A percentile compares a stretch with the other conserved stretches of the same genome.
phyloP scores from a whole-genome alignment of 2,113 vertebrate species.

The Macheiramphus alcinus region DNA sequence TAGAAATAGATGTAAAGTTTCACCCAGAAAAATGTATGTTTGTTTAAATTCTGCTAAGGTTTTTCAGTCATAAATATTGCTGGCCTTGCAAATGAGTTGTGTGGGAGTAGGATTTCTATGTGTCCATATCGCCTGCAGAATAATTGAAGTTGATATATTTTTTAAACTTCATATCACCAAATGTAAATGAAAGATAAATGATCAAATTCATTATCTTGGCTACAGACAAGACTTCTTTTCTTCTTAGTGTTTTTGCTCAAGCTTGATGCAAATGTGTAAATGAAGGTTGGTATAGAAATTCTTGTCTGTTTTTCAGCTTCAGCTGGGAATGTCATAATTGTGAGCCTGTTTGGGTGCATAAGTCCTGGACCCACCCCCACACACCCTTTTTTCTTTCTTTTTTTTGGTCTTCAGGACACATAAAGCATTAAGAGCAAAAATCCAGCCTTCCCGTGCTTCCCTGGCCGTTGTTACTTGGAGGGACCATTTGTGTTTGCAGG shows the following conservation, averaged over 20 bases:
- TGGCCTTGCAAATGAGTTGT: not conserved
- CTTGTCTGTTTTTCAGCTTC: not conserved
- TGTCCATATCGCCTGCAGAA: constrained; percentile 14
- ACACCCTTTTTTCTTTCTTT: too few species aligned
- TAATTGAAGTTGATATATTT: not conserved
- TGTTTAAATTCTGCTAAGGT: constrained; percentile 9
- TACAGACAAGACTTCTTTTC: not conserved
- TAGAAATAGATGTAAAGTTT: not conserved
- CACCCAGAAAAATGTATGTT: not conserved
- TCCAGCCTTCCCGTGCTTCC: rapidly evolving
- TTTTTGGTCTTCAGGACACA: not conserved
- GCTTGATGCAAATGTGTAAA: not conserved
- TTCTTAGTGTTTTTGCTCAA: not conserved
- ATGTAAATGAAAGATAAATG: not conserved
- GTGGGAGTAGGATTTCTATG: constrained; percentile 16
- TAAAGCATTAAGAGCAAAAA: not conserved
- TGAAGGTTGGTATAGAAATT: not conserved
- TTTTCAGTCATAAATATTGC: constrained; percentile 16
- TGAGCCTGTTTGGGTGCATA: not conserved
- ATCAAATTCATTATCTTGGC: not conserved
- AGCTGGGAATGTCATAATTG: not conserved
- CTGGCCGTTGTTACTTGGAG: not conserved
- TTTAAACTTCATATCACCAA: not conserved
- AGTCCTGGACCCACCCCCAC: not conserved
- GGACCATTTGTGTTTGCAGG: not conserved